phyloP scores from a whole-genome alignment of 2,888 invertebrate genomes.

The Metacarcinus magister region DNA sequence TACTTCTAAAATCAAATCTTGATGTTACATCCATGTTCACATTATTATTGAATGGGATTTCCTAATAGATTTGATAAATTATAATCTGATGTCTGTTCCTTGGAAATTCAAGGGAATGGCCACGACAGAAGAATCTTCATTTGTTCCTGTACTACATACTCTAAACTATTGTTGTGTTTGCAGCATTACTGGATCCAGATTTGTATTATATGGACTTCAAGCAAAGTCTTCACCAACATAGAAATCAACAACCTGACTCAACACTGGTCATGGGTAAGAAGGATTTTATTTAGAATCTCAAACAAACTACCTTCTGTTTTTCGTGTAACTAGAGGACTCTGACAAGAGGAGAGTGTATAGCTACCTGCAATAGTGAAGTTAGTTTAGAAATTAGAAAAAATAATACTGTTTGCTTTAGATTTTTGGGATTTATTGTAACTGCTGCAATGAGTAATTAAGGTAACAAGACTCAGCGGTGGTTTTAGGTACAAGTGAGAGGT shows the following conservation, averaged over 20 bases:
- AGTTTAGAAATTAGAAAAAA: too few species aligned
- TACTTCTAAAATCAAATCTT: not conserved
- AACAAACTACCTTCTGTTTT: not conserved
- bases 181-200: slow-evolving; percentile 77
- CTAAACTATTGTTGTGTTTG: not conserved
- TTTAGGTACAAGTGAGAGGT: not conserved
- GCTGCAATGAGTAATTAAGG: not conserved
- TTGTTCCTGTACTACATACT: not conserved
- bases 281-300: not conserved
- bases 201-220: slow-evolving; percentile 66
- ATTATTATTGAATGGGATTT: not conserved
- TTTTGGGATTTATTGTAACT: not conserved
- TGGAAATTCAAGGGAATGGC: not conserved
- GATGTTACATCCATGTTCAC: too few species aligned
- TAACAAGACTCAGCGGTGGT: not conserved
- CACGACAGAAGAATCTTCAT: too few species aligned
- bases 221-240: slow-evolving; percentile 69
- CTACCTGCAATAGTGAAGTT: too few species aligned
- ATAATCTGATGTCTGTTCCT: too few species aligned
- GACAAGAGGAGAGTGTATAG: not conserved
- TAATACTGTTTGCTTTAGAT: too few species aligned
- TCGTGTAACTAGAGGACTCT: not conserved
- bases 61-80: too few species aligned
- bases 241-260: slow-evolving; percentile 75
- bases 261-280: slow-evolving; percentile 75